Evolutionary conservation across 2,888 invertebrate genomes (phyloP).

Genomic region (Athetis lepigone): DNA sequence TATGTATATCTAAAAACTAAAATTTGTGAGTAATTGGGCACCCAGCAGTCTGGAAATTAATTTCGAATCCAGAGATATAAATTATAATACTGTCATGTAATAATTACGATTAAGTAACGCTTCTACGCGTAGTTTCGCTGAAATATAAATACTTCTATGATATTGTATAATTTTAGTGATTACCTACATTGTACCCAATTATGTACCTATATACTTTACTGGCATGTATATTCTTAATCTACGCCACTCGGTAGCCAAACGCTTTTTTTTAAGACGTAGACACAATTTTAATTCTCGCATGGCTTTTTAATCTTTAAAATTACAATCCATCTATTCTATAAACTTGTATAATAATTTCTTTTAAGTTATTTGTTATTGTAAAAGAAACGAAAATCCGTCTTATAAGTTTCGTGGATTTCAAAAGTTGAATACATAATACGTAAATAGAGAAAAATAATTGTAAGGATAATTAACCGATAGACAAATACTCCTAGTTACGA

Average conservation of each 20-base stretch:
- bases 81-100: constrained; percentile 83
- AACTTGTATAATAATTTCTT: constrained; percentile 57
- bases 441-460: constrained; percentile 85
- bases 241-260: constrained; percentile 82
- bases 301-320: constrained; percentile 81
- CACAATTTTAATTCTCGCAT: constrained; percentile 80
- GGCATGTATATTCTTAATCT: constrained; percentile 84
- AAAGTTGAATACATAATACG: constrained; percentile 86
- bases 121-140: constrained; percentile 88
- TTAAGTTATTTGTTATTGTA: constrained; percentile 60
- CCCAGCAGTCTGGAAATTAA: constrained; percentile 82
- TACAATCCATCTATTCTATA: constrained; percentile 56
- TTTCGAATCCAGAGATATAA: constrained; percentile 82
- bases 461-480: constrained; percentile 87
- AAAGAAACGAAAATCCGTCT: constrained; percentile 85
- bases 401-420: constrained; percentile 84
- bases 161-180: constrained; percentile 89
- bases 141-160: constrained; percentile 83
- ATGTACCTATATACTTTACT: constrained; percentile 87
- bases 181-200: constrained; percentile 88
- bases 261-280: constrained; percentile 78
- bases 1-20: constrained; percentile 45
- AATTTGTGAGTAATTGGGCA: constrained; percentile 70
- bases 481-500: constrained; percentile 84
- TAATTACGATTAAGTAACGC: constrained; percentile 88